These are phyloP conservation scores for Psilopogon haemacephalus DNA, from an alignment of 2,113 vertebrate species.

Conservation along the genomic window DNA sequence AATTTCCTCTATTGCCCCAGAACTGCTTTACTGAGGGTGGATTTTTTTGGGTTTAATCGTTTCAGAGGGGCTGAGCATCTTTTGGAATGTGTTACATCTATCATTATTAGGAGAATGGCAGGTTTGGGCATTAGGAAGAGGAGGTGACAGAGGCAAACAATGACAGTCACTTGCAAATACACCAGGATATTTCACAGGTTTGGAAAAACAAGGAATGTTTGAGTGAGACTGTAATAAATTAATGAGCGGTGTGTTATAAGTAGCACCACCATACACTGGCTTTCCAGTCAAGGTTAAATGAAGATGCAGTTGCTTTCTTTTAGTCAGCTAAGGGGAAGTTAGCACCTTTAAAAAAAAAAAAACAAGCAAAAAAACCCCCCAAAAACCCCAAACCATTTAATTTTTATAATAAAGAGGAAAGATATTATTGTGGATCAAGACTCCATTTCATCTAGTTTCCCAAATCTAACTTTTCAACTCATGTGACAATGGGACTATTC, in stretches of 20 bases:
- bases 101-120: not conserved
- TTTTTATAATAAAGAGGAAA: not conserved
- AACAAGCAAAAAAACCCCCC: not conserved
- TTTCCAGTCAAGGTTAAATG: constrained; percentile 10
- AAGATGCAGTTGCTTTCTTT: not conserved
- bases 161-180: not conserved
- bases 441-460: not conserved
- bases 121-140: not conserved
- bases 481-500: not conserved
- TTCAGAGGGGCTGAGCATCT: not conserved
- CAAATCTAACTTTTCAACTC: not conserved
- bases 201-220: not conserved
- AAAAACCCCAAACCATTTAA: no score
- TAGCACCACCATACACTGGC: not conserved
- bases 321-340: not conserved
- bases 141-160: not conserved
- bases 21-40: not conserved
- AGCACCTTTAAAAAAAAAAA: not conserved
- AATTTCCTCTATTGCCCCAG: not conserved
- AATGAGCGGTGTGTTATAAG: not conserved
- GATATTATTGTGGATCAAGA: not conserved
- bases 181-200: not conserved
- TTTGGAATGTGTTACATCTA: not conserved
- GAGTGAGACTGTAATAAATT: not conserved
- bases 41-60: not conserved